These are phyloP conservation scores for Silurus lanzhouensis DNA, from an alignment of 2,797 vertebrate genomes.

Conservation along the genomic window DNA sequence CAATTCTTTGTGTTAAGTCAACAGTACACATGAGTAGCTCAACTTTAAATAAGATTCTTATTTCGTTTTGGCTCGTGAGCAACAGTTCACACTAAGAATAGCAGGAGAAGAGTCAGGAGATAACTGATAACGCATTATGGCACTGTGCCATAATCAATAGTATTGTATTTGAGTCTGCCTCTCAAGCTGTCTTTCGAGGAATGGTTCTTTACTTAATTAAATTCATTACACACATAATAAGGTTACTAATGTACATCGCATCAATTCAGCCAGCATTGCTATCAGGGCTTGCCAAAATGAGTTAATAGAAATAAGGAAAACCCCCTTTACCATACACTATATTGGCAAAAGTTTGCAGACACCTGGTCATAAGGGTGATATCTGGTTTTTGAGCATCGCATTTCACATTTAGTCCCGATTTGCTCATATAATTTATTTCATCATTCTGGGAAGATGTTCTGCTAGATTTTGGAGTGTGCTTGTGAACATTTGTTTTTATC, in stretches of 20 bases:
- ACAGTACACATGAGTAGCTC: no score
- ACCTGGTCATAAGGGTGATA: no score
- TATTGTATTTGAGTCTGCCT: slow-evolving; percentile 18
- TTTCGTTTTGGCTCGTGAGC: neutral
- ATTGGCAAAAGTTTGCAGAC: no score
- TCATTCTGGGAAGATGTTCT: no score
- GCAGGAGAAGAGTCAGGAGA: slow-evolving; percentile 4
- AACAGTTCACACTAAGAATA: neutral
- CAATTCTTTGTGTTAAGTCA: neutral
- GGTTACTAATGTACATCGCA: slow-evolving; percentile 34
- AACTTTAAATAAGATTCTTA: neutral
- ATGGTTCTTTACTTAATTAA: slow-evolving; percentile 28
- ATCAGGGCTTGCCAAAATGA: slow-evolving; percentile 27
- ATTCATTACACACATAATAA: slow-evolving; percentile 38
- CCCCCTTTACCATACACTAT: no score
- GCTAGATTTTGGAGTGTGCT: no score
- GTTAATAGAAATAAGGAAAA: slow-evolving; percentile 28
- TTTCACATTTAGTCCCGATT: no score
- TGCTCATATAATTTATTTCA: no score
- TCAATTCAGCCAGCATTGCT: slow-evolving; percentile 33
- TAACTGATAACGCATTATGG: slow-evolving; percentile 12
- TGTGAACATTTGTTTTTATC: no score
- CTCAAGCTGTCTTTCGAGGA: slow-evolving; percentile 12
- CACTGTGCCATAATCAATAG: slow-evolving; percentile 15
- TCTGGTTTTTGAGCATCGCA: no score